Conservation (phyloP, 1,140 invertebrate genomes). For the Lepidurus arcticus region DNA sequence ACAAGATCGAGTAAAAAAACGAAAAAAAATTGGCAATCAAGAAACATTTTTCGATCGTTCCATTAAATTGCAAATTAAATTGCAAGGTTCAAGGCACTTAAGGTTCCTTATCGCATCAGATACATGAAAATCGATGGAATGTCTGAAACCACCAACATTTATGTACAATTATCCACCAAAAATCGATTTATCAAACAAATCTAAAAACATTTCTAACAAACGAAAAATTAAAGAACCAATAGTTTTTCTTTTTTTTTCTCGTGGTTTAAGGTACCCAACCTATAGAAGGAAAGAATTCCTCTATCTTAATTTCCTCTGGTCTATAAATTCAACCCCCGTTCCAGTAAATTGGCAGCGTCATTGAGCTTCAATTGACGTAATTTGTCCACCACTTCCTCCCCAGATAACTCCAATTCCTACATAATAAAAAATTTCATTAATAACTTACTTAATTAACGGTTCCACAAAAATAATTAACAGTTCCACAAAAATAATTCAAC, state of each 20-base stretch:
- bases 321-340: not conserved
- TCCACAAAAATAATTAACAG: not conserved
- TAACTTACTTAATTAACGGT: not conserved
- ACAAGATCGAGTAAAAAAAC: not conserved
- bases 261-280: not conserved
- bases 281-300: too few species aligned
- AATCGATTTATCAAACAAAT: not conserved
- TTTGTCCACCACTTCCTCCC: not conserved
- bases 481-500: not conserved
- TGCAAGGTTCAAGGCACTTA: constrained; percentile 5
- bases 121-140: not conserved
- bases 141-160: not conserved
- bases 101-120: not conserved
- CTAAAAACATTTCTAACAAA: not conserved
- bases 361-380: not conserved
- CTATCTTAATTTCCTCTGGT: not conserved
- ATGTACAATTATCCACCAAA: not conserved
- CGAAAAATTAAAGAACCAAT: not conserved
- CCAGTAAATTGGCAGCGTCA: not conserved
- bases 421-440: not conserved
- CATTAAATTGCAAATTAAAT: not conserved
- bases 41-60: not conserved
- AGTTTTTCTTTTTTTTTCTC: not conserved
- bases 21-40: not conserved
- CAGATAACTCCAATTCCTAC: not conserved